These are phyloP conservation scores for Calcarius lapponicus DNA, from an alignment of 2,797 vertebrate genomes.

Conservation along the genomic window DNA sequence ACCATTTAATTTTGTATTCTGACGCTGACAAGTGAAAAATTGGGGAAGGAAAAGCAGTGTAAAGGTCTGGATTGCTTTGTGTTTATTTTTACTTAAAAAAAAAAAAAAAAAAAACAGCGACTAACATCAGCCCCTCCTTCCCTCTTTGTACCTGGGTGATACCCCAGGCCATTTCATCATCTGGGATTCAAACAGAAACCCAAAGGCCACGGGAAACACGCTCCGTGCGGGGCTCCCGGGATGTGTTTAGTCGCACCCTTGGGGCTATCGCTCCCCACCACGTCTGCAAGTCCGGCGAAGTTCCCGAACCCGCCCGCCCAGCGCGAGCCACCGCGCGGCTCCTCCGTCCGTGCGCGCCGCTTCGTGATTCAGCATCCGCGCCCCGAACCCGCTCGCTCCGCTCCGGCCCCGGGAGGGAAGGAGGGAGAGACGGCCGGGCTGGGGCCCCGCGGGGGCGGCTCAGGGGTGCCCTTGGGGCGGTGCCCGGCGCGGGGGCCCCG, in stretches of 20 bases:
- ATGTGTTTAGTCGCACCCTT: fast-evolving
- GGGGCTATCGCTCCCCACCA: not conserved
- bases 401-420: not conserved
- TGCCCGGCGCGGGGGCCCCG: not conserved
- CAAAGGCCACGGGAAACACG: too few species aligned
- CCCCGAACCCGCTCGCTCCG: not conserved
- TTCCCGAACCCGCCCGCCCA: not conserved
- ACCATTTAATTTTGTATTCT: not conserved
- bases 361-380: not conserved
- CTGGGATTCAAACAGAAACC: not conserved
- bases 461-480: constrained; percentile 24
- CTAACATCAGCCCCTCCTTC: not conserved
- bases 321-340: not conserved
- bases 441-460: not conserved
- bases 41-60: not conserved
- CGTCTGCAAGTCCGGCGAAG: not conserved
- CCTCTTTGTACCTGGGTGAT: not conserved
- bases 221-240: fast-evolving
- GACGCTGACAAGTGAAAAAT: not conserved
- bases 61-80: not conserved
- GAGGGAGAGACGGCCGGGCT: not conserved
- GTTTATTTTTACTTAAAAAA: not conserved
- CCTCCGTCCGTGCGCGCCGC: not conserved
- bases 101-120: fast-evolving
- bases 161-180: not conserved